Percentiles rank a stretch among this genome's conserved stretches.
Conservation (phyloP, 1,140 invertebrate genomes). For the Cephus cinctus region DNA sequence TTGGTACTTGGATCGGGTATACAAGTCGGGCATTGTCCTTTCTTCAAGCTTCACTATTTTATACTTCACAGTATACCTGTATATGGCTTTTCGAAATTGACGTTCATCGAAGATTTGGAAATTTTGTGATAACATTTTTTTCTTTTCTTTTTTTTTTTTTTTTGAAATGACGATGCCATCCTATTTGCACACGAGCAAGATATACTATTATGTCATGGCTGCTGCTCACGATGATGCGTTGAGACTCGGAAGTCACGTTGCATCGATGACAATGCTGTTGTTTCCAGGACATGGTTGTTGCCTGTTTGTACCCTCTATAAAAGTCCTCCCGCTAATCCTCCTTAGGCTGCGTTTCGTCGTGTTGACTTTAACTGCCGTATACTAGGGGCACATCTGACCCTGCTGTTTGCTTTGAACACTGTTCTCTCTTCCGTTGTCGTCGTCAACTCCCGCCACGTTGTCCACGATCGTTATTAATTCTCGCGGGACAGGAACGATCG, state of each 20-base stretch:
- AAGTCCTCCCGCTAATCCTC: neutral
- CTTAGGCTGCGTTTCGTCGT: no score
- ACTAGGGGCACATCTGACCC: no score
- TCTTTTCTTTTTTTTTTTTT: neutral
- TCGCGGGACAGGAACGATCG: no score
- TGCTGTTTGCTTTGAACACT: constrained; percentile 22
- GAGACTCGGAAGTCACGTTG: constrained; percentile 15
- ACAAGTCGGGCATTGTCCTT: no score
- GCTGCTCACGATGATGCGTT: constrained; percentile 14
- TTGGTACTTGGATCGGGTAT: no score
- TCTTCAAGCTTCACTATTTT: neutral
- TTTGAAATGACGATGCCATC: no score
- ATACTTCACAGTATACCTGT: no score
- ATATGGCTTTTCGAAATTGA: neutral
- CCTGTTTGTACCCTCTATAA: constrained; percentile 26
- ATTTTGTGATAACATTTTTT: neutral
- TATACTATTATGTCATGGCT: no score
- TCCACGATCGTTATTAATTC: no score
- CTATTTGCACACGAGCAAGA: no score
- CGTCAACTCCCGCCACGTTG: no score
- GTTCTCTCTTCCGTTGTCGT: constrained; percentile 25
- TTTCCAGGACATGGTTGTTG: constrained; percentile 43
- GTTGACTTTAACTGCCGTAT: no score
- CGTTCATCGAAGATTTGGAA: neutral
- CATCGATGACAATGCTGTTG: constrained; percentile 33